Evolutionary conservation across 1,140 invertebrate species (phyloP).

Genomic region (Mamestra configurata): DNA sequence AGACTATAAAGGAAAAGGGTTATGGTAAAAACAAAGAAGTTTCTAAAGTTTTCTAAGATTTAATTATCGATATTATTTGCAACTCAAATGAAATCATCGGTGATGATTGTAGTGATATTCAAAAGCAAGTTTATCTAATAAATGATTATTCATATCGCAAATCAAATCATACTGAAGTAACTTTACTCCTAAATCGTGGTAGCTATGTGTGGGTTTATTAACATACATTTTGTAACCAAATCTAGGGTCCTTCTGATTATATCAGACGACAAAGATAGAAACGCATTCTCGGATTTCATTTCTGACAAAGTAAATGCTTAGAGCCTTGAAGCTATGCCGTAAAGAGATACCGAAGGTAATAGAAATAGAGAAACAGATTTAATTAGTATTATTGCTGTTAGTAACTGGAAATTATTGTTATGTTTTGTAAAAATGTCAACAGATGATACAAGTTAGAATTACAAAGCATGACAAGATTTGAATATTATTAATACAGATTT

Average conservation of each 20-base stretch:
- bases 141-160: conserved; percentile 14
- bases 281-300: conserved; percentile 43
- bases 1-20: not conserved
- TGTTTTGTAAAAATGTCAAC: conserved; percentile 9
- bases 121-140: not conserved
- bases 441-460: not conserved
- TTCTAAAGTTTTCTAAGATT: not conserved
- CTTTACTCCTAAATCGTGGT: conserved; percentile 10
- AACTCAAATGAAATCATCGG: not conserved
- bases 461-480: not conserved
- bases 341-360: conserved; percentile 35
- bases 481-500: not conserved
- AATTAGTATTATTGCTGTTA: conserved; percentile 17
- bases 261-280: conserved; percentile 39
- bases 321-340: conserved; percentile 36
- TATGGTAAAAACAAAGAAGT: not conserved
- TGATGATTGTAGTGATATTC: not conserved
- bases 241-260: conserved; percentile 45
- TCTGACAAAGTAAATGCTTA: conserved; percentile 44
- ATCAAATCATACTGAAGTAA: conserved; percentile 16
- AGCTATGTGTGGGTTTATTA: conserved; percentile 47
- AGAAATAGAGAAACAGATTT: conserved; percentile 29
- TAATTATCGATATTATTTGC: not conserved
- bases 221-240: conserved; percentile 45
- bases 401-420: conserved; percentile 19